phyloP scores from a whole-genome alignment of 1,140 invertebrate genomes.

The Lepidurus apus region DNA sequence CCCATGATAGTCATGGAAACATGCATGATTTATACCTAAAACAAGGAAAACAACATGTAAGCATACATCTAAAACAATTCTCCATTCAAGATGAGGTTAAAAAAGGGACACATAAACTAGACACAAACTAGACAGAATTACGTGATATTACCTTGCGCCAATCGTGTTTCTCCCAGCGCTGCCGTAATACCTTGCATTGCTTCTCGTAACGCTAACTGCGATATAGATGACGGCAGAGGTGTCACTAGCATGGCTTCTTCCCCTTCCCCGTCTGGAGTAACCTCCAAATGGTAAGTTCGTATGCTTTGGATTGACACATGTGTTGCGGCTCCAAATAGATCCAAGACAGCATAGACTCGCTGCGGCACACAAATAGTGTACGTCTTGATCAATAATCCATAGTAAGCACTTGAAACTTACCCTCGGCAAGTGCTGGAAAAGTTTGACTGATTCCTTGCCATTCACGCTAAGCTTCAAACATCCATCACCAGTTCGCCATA shows the following conservation, averaged over 20 bases:
- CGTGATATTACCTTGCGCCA: neutral
- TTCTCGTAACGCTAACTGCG: conserved; percentile 32
- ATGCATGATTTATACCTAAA: conserved; percentile 28
- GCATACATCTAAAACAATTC: neutral
- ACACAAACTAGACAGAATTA: no score
- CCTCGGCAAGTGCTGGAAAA: neutral
- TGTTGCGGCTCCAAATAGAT: neutral
- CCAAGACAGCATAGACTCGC: neutral
- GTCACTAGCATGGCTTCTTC: neutral
- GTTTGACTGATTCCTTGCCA: neutral
- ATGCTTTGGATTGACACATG: neutral
- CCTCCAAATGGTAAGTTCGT: neutral
- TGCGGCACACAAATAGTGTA: neutral
- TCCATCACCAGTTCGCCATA: neutral
- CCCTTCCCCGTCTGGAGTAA: neutral
- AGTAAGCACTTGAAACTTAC: neutral
- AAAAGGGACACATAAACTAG: neutral
- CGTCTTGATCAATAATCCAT: neutral
- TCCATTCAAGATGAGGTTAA: neutral
- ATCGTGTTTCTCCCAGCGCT: conserved; percentile 9
- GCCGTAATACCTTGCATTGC: conserved; percentile 32
- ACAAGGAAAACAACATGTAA: neutral
- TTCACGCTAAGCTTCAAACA: neutral
- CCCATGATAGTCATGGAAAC: conserved; percentile 55
- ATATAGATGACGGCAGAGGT: conserved; percentile 26